Conservation (phyloP, 1,140 invertebrate species). For the Zaprionus inermis region DNA sequence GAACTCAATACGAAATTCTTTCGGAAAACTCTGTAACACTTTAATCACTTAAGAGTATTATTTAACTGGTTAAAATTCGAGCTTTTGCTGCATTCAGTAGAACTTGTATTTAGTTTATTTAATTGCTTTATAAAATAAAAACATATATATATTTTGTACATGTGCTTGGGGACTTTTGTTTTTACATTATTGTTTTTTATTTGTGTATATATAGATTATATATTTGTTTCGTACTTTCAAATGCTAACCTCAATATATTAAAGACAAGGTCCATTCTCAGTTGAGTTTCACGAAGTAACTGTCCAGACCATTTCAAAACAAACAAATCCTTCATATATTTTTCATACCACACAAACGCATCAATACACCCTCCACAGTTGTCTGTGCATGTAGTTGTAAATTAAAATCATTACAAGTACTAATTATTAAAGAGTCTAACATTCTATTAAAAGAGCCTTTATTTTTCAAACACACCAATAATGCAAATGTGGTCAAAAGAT, state of each 20-base stretch:
- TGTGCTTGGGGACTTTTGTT: slow-evolving; percentile 38
- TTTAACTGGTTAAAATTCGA: slow-evolving; percentile 53
- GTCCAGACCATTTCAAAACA: slow-evolving; percentile 23
- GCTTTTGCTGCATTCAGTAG: slow-evolving; percentile 64
- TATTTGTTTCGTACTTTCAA: not conserved
- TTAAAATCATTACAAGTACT: slow-evolving; percentile 42
- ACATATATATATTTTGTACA: slow-evolving; percentile 57
- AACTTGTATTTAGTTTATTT: slow-evolving; percentile 64
- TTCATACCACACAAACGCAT: slow-evolving; percentile 6
- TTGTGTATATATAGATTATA: not conserved
- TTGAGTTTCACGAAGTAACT: slow-evolving; percentile 36
- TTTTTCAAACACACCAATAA: slow-evolving; percentile 49
- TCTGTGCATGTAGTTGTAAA: slow-evolving; percentile 54
- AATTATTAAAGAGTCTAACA: slow-evolving; percentile 62
- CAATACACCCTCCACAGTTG: slow-evolving; percentile 28
- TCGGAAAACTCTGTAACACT: slow-evolving; percentile 54
- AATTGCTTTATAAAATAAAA: slow-evolving; percentile 71
- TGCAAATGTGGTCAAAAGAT: slow-evolving; percentile 40
- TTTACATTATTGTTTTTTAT: slow-evolving; percentile 22
- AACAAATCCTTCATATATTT: slow-evolving; percentile 8
- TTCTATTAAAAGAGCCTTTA: slow-evolving; percentile 57
- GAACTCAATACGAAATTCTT: slow-evolving; percentile 27
- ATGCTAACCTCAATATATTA: not conserved
- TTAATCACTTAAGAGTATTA: slow-evolving; percentile 62
- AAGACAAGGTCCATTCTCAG: not conserved